Percentiles rank a stretch among this genome's conserved stretches.
Conservation (phyloP, 2,797 vertebrate genomes). For the Myotis pilosus region DNA sequence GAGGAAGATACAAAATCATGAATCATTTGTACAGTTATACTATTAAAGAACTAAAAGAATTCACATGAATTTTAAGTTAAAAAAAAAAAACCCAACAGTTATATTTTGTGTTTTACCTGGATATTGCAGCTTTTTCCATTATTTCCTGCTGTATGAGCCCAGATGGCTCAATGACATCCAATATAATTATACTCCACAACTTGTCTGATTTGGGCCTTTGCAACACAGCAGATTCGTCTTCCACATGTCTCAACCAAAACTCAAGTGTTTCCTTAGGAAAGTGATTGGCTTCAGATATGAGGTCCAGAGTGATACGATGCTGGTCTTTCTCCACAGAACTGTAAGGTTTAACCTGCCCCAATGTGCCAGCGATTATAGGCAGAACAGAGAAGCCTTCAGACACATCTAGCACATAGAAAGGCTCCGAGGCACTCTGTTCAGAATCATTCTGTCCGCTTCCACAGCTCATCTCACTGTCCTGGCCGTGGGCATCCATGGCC, state of each 20-base stretch:
- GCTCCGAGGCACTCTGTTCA: slow-evolving; percentile 69
- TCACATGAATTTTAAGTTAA: not conserved
- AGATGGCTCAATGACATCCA: slow-evolving; percentile 96
- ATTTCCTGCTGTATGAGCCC: slow-evolving; percentile 96
- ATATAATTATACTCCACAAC: slow-evolving; percentile 95
- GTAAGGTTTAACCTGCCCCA: slow-evolving; percentile 91
- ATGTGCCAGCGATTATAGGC: slow-evolving; percentile 90
- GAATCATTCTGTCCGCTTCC: slow-evolving; percentile 50
- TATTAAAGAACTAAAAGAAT: not conserved
- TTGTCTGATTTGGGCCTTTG: slow-evolving; percentile 94
- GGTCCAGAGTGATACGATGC: slow-evolving; percentile 90
- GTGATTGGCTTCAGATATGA: slow-evolving; percentile 88
- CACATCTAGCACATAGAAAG: slow-evolving; percentile 93
- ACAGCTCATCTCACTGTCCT: slow-evolving; percentile 31
- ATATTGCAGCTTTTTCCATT: slow-evolving; percentile 97
- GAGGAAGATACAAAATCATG: not conserved
- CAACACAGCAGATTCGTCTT: slow-evolving; percentile 91
- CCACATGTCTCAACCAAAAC: slow-evolving; percentile 94
- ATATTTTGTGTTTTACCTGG: slow-evolving; percentile 86
- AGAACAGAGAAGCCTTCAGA: slow-evolving; percentile 97
- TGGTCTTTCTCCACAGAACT: slow-evolving; percentile 95
- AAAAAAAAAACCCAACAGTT: not conserved
- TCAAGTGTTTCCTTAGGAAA: slow-evolving; percentile 89
- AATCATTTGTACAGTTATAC: not conserved
- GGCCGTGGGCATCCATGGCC: slow-evolving; percentile 70